phyloP scores from a whole-genome alignment of 2,797 vertebrate species.

The Lepidocolaptes lacrymiger region DNA sequence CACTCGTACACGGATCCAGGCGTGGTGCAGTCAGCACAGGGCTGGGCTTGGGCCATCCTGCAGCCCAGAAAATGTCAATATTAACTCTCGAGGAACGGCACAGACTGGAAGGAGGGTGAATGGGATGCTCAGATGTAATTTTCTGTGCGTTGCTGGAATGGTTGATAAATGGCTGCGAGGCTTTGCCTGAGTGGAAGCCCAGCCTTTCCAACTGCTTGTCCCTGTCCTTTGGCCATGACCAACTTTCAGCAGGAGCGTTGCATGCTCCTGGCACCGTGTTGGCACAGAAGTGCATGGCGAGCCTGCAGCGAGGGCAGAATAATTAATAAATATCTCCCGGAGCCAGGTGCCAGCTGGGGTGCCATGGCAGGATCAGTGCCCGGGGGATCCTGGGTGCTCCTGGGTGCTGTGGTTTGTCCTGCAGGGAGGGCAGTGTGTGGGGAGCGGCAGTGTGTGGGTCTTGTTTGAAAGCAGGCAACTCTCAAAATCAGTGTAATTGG shows the following conservation, averaged over 20 bases:
- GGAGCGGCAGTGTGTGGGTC: rapidly evolving
- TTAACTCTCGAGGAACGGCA: background rate
- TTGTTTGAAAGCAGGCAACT: rapidly evolving
- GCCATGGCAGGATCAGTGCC: background rate
- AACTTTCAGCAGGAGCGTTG: background rate
- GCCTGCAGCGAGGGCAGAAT: background rate
- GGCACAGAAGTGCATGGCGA: background rate
- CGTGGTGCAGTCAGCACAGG: background rate
- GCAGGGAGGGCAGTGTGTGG: background rate
- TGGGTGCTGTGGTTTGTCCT: rapidly evolving
- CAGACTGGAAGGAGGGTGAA: rapidly evolving
- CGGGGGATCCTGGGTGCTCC: background rate
- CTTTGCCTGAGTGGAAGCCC: rapidly evolving
- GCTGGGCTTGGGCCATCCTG: background rate
- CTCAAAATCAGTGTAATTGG: background rate
- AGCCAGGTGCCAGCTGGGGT: background rate
- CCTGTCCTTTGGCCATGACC: background rate
- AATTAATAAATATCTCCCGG: background rate
- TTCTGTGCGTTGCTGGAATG: background rate
- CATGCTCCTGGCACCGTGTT: rapidly evolving
- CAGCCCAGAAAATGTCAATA: rapidly evolving
- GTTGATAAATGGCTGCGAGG: rapidly evolving
- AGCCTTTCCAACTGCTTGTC: background rate
- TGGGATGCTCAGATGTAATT: background rate
- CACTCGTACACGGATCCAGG: rapidly evolving